phyloP scores from a whole-genome alignment of 2,113 vertebrate genomes.

The Bos indicus region DNA sequence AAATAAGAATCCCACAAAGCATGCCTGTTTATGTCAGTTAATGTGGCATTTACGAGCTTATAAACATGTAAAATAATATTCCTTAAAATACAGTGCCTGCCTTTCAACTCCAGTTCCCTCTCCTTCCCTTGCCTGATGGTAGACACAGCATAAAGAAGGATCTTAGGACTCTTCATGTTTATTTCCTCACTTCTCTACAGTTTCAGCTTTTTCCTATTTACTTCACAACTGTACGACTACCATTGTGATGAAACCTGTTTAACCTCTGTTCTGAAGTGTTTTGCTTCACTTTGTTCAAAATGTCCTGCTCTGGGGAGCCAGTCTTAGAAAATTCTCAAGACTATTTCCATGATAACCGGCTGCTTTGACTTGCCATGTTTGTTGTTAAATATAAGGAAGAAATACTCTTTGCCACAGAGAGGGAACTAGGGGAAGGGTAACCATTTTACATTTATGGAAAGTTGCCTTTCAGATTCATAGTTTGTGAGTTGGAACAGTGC shows the following conservation, averaged over 20 bases:
- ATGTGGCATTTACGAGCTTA: not conserved
- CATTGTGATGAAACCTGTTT: not conserved
- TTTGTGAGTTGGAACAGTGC: not conserved
- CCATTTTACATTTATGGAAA: not conserved
- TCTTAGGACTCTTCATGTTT: not conserved
- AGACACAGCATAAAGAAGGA: not conserved
- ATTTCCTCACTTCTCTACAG: not conserved
- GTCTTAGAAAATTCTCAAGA: not conserved
- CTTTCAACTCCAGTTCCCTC: not conserved
- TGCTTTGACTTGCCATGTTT: not conserved
- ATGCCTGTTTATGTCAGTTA: not conserved
- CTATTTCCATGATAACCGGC: not conserved
- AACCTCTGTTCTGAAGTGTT: not conserved
- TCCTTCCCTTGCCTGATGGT: not conserved
- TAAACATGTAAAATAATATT: not conserved
- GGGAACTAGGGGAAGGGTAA: not conserved
- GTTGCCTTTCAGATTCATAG: not conserved
- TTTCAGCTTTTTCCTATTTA: not conserved
- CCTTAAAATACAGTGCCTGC: not conserved
- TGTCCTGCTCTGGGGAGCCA: not conserved
- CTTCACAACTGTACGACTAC: not conserved
- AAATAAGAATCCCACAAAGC: not conserved
- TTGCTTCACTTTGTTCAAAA: not conserved
- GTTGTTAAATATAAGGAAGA: not conserved
- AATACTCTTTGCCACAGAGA: not conserved